Evolutionary conservation across 2,113 vertebrate genomes (phyloP), one percentile per base, ranked within the genome.

Genomic region (Oreochromis aureus): DNA sequence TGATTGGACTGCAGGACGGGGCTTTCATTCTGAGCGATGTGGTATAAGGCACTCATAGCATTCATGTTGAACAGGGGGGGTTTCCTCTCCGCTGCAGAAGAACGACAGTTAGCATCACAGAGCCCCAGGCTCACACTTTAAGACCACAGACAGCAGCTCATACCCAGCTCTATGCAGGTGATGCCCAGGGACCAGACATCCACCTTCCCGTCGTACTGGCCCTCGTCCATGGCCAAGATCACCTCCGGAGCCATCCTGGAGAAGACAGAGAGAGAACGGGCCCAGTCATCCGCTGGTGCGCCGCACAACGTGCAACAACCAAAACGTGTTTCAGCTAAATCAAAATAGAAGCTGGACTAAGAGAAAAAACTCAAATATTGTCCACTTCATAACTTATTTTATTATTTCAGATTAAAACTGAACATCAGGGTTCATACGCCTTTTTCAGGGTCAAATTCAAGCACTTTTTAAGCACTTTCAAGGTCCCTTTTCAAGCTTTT

Each of bases 41-140:
- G 98, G 93, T 98, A 98, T 97, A 98, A 97, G 97, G 98, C 98
- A 97, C 98, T 98, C 98, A 98, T 98, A 88, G 98, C 98, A 85
- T 98, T 98, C 98, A 98, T 98, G 89, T 98, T 98, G 92, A 98
- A 98, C 80, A 98, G 96, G 0, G 98, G 98, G 58, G 98, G 98
- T 89, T 98, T 98, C 95, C 98, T 97, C 95, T 98, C 98, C 87
- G 98, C 98, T 98, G 91, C 1, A 86, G 69, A 58, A 9, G 82
- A 36, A n/a, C 6, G 13, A 84, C 34, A 87, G 41, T 46, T 5
- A 54, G 7, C 2, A 10, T 30, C 76, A 22, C 13, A 16, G 24
- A 39, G 9, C 32, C 0, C 1, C 13, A 27, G 1, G 0, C 7
- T n/a, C 5, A 56, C 53, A 22, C 2, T 41, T n/a, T 12, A 4